Evolutionary conservation across 1,140 invertebrate species (phyloP), one percentile per base, ranked within the genome.

Genomic region (Bombus picipes): DNA sequence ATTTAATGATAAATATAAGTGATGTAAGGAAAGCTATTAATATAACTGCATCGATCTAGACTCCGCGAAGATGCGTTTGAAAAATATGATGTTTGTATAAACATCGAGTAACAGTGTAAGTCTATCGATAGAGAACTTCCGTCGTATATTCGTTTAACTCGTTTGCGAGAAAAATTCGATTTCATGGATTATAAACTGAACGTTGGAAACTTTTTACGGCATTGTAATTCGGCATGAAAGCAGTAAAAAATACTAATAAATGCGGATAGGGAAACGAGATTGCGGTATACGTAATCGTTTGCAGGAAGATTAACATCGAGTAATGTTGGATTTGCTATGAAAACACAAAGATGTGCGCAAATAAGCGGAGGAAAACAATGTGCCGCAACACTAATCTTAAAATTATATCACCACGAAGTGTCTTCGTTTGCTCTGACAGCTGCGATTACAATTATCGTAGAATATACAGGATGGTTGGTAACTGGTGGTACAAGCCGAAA

Each of bases 301-400:
- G n/a, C 43, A 12, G 68, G n/a, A 13, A 81, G 53, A 81, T 73
- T 73, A 62, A 43, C 80, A 47, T 65, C 57, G 57, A 66, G 22
- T 13, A 47, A 15, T 0, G 28, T n/a, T 57, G 53, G 41, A 82
- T 81, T 81, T 37, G 28, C 66, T n/a, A 1, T 43, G 43, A 62
- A 34, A 43, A 81, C 25, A 18, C 25, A 18, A 53, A n/a, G 34
- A n/a, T 13, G 47, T 18, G 15, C 18, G 47, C 28, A 32, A 41
- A 79, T 66, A 15, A 39, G 41, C 73, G n/a, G 22, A 28, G 41
- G 13, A 59, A 57, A 13, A 71, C 25, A 59, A 77, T 10, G 28
- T 37, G 9, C 10, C 18, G 6, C 25, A 9, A n/a, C 8, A 5
- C 5, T 18, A 22, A 25, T n/a, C 9, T 22, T 53, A 22, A 53